A percentile compares a stretch with the other conserved stretches of the same genome.
Conservation (phyloP, 2,113 vertebrate species). For the Rhea pennata region DNA sequence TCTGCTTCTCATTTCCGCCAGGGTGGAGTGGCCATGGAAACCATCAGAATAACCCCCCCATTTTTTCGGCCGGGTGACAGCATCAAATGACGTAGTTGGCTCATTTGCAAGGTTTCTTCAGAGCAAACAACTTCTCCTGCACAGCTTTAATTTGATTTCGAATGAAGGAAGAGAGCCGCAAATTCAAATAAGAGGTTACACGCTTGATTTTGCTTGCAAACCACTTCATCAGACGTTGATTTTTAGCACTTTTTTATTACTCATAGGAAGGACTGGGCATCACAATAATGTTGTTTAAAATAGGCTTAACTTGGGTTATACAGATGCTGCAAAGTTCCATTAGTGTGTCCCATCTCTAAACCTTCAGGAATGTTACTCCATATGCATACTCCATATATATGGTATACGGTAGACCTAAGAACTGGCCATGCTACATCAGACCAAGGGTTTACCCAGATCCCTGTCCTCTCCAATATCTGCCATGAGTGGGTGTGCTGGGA, state of each 20-base stretch:
- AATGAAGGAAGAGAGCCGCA: neutral
- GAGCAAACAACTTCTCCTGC: neutral
- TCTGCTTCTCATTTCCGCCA: neutral
- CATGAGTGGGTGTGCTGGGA: neutral
- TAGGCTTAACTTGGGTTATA: too few species aligned
- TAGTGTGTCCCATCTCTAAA: neutral
- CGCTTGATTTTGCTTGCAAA: neutral
- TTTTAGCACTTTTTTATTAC: neutral
- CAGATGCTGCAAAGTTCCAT: too few species aligned
- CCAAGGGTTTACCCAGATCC: neutral
- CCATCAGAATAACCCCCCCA: neutral
- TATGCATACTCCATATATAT: too few species aligned
- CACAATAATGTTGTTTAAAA: too few species aligned
- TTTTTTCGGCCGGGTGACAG: neutral
- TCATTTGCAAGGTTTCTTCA: neutral
- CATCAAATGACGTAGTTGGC: neutral
- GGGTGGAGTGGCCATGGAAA: neutral
- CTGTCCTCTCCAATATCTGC: neutral
- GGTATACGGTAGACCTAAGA: neutral
- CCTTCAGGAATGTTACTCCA: neutral
- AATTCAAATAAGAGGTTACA: neutral
- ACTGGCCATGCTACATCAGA: neutral
- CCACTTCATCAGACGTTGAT: neutral
- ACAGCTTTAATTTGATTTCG: neutral
- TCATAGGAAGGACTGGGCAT: neutral